Evolutionary conservation across 1,140 invertebrate genomes (phyloP), one percentile per base, ranked within the genome.

Genomic region (Zaprionus inermis): DNA sequence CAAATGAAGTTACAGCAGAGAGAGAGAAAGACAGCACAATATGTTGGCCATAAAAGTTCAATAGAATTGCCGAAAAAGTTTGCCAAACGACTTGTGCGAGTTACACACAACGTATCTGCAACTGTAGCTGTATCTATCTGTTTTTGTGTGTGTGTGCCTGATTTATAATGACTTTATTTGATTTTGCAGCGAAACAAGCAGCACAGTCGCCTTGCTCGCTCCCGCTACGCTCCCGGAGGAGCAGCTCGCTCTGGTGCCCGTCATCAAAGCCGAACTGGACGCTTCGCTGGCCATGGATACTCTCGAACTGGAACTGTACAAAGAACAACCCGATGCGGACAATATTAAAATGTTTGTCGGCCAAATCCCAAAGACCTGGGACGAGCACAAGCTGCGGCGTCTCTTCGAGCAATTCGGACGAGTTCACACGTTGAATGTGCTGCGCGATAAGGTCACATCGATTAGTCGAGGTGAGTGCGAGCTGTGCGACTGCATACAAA

Each of bases 341-440:
- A 97, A 98, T 90, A 99, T 99, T 86, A 99, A 99, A 95, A 99
- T 99, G 98, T 99, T 99, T 94, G 98, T 99, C 30, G 97, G 97
- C 28, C 97, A 99, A 93, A 98, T 99, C 90, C 98, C 99, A 6
- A 95, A 98, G 58, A 96, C 96, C 58, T 99, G 99, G 98, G 97
- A 98, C 93, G 99, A 99, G 93, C 96, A 96, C 90, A 98, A 99
- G 91, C 95, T 99, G 12, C 95, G 96, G 75, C 95, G 96, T 90
- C 96, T 99, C 95, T 99, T 99, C 93, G 97, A 99, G 91, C 97
- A 98, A 93, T 99, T 97, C 93, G 99, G 99, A 18, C 94, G 97
- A 57, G 98, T 99, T 59, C 97, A 98, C 93, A 97, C 98, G 93
- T 96, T 99, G 92, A 99, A 99, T 94, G 97, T 99, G 70, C 95